Conservation (phyloP, 2,888 invertebrate genomes). For the Rhamphomyia laevipes region DNA sequence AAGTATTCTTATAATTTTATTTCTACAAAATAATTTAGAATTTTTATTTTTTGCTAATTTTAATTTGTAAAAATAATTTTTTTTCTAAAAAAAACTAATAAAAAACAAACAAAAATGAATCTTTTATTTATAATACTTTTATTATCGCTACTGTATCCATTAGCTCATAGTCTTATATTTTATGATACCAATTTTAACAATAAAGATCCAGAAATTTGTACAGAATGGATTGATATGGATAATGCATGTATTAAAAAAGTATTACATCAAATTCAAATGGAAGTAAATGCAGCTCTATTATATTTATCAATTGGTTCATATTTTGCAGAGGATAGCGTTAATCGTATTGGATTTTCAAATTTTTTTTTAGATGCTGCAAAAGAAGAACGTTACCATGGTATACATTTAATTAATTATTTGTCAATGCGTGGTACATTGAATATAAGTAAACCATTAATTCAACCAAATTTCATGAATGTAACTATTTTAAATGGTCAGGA, state of each 20-base stretch:
- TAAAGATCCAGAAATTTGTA: constrained; percentile 5
- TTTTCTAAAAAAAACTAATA: no score
- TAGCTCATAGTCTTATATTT: no score
- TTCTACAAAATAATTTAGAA: no score
- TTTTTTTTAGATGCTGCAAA: constrained; percentile 71
- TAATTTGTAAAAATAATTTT: no score
- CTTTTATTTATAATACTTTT: no score
- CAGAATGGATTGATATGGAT: constrained; percentile 57
- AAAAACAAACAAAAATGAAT: no score
- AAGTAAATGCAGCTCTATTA: constrained; percentile 66
- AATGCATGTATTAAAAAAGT: constrained; percentile 49
- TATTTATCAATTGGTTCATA: constrained; percentile 81
- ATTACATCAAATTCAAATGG: constrained; percentile 61
- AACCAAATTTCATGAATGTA: no score
- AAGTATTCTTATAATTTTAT: no score
- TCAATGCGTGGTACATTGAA: constrained; percentile 68
- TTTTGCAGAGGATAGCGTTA: constrained; percentile 63
- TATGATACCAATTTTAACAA: no score
- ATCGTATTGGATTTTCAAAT: constrained; percentile 79
- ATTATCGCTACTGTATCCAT: no score
- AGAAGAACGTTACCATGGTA: constrained; percentile 82
- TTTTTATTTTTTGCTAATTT: no score
- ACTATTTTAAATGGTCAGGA: constrained; percentile 40
- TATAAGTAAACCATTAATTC: no score
- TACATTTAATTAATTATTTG: constrained; percentile 76